These are phyloP conservation scores for Trissolcus japonicus DNA, from an alignment of 2,888 invertebrate genomes.

Conservation along the genomic window DNA sequence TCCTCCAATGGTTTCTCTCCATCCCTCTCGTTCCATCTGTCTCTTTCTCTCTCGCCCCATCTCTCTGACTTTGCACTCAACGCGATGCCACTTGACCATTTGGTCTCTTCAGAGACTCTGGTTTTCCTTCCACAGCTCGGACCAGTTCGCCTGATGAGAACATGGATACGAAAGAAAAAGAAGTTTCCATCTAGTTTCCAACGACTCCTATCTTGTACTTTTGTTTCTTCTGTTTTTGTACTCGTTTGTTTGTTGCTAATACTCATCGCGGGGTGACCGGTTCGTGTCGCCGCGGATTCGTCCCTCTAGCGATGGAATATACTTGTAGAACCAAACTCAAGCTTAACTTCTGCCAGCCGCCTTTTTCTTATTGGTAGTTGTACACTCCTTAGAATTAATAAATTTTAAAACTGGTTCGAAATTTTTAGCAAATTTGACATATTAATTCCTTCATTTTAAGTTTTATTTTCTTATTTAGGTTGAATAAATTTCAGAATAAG, in stretches of 20 bases:
- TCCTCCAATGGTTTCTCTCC: constrained; percentile 37
- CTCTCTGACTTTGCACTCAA: constrained; percentile 15
- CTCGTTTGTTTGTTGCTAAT: constrained; percentile 15
- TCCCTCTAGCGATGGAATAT: not conserved
- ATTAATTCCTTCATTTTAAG: too few relatives aligned
- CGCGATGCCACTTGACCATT: constrained; percentile 33
- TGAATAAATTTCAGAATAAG: too few relatives aligned
- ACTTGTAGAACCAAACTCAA: not conserved
- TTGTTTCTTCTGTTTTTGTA: constrained; percentile 9
- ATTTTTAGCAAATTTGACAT: too few relatives aligned
- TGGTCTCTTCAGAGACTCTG: constrained; percentile 27
- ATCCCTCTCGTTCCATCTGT: constrained; percentile 5
- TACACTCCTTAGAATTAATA: too few relatives aligned
- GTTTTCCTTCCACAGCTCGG: constrained; percentile 19
- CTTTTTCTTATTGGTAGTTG: too few relatives aligned
- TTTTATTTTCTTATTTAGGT: too few relatives aligned
- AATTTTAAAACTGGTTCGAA: too few relatives aligned
- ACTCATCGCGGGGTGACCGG: constrained; percentile 6
- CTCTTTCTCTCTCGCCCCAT: constrained; percentile 7
- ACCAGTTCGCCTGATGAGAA: constrained; percentile 12
- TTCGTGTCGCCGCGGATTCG: not conserved
- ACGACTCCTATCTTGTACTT: constrained; percentile 3
- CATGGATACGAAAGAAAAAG: constrained; percentile 18
- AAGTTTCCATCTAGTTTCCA: constrained; percentile 14
- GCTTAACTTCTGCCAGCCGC: too few relatives aligned